Conservation (phyloP, 2,113 vertebrate genomes). For the Nothocercus julius region DNA sequence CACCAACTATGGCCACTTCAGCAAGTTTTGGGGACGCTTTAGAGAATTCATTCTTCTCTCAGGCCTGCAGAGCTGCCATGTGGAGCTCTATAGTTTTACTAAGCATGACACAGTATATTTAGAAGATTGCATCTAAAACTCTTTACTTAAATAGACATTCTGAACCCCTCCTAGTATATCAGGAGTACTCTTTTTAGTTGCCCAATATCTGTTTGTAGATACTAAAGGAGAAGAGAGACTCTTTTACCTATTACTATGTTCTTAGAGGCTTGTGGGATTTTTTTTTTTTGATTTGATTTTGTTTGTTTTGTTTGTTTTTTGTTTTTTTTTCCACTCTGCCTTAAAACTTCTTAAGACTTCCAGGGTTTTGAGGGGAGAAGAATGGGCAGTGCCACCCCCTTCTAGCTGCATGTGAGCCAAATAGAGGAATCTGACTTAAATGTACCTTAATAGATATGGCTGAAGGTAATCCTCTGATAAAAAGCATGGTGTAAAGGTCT, state of each 20-base stretch:
- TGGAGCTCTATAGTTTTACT: background rate
- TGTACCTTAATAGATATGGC: background rate
- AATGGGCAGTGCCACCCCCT: background rate
- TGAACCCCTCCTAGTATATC: background rate
- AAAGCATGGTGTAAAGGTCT: background rate
- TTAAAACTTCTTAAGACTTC: background rate
- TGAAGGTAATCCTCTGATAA: background rate
- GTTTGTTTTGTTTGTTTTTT: no score
- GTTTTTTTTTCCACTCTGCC: background rate
- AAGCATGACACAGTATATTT: background rate
- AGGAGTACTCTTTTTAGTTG: background rate
- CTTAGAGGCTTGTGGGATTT: background rate
- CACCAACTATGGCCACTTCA: background rate
- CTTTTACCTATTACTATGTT: background rate
- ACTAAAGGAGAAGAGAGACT: background rate
- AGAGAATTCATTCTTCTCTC: background rate
- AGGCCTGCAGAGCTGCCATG: background rate
- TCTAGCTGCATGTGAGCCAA: background rate
- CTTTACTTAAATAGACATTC: background rate
- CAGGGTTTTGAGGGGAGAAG: background rate
- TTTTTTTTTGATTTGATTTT: background rate
- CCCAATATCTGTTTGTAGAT: background rate
- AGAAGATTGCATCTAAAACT: background rate
- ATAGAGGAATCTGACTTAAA: background rate
- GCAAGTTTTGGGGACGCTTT: background rate